These are phyloP conservation scores for Melanotaenia boesemani DNA, from an alignment of 2,797 vertebrate genomes.

Conservation along the genomic window DNA sequence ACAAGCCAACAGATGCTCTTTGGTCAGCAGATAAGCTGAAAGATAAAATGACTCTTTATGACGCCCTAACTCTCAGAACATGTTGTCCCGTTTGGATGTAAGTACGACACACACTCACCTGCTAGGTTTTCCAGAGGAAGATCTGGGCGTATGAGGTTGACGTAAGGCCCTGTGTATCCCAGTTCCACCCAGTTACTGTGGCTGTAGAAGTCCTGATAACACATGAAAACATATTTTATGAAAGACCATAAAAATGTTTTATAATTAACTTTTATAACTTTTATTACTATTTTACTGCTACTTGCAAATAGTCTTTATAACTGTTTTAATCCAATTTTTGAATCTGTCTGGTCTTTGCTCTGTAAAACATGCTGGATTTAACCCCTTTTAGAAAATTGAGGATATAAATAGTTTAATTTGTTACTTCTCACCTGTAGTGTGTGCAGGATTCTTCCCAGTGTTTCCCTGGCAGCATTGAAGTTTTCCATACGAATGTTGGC, in stretches of 20 bases:
- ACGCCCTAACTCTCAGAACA: background rate
- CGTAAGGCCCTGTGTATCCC: constrained; percentile 70
- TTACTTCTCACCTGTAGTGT: constrained; percentile 76
- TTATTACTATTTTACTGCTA: too few species aligned
- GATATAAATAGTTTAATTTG: background rate
- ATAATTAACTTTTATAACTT: background rate
- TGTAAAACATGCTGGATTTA: too few species aligned
- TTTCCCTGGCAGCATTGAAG: constrained; percentile 78
- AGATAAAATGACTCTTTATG: background rate
- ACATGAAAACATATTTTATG: constrained; percentile 9
- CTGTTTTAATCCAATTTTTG: background rate
- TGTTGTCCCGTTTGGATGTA: background rate
- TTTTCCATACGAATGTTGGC: constrained; percentile 69
- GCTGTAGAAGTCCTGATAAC: constrained; percentile 84
- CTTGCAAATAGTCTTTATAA: too few species aligned
- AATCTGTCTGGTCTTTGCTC: background rate
- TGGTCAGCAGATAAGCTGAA: background rate
- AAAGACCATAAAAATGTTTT: background rate
- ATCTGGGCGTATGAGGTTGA: constrained; percentile 72
- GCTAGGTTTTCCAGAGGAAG: constrained; percentile 72
- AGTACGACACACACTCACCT: constrained; percentile 52
- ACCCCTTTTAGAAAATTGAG: too few species aligned
- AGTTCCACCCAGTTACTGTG: constrained; percentile 86
- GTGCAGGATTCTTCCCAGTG: constrained; percentile 78
- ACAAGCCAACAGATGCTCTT: background rate